Evolutionary conservation across 92 coral and sea anemone genomes (phyloP), one percentile per base, ranked within the genome.

Genomic region (Virgularia gustaviana): DNA sequence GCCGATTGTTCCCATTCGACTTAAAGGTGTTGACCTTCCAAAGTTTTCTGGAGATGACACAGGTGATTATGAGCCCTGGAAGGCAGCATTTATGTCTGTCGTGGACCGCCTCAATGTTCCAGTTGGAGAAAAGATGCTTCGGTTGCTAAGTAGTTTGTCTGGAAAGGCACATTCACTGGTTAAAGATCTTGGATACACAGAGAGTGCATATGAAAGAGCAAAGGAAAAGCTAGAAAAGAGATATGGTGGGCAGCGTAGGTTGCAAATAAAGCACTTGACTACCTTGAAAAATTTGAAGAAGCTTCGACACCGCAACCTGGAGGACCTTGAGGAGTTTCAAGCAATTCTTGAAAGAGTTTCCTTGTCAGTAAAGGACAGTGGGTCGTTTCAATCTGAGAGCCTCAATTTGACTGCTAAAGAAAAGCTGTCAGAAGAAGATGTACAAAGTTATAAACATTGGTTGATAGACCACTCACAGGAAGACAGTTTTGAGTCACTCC

Each of bases 361-460:
- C 13, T 1, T 43, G 5, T 16, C 51, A 43, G 19, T 20, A 5
- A 4, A 43, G 51, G 51, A 43, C 1, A 1, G 2, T 0, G 51
- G 51, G 19, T 43, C 51, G 1, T 43, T 43, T 43, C 51, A 43
- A 5, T 56, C 62, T 12, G 62, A 71, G 13, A 73, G n/a, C 20
- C 78, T 73, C 4, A 73, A 59, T 20, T 53, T 73, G 76, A 57
- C 73, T 35, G 78, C 74, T 18, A 62, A 73, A 16, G 76, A 73
- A 25, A 73, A 62, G 73, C 49, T 73, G 1, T 23, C 78, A 8
- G 78, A 62, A 33, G 79, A 57, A n/a, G 80, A 34, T 36, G 73
- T 58, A 1, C 78, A 73, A 18, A 33, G 71, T 4, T 36, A 72
- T 23, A 59, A 72, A 32, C 70, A 12, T 0, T 72, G 78, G 78